A percentile compares a stretch with the other conserved stretches of the same genome.
These are phyloP conservation scores for Opisthocomus hoazin DNA, from an alignment of 2,113 vertebrate genomes.

Conservation along the genomic window DNA sequence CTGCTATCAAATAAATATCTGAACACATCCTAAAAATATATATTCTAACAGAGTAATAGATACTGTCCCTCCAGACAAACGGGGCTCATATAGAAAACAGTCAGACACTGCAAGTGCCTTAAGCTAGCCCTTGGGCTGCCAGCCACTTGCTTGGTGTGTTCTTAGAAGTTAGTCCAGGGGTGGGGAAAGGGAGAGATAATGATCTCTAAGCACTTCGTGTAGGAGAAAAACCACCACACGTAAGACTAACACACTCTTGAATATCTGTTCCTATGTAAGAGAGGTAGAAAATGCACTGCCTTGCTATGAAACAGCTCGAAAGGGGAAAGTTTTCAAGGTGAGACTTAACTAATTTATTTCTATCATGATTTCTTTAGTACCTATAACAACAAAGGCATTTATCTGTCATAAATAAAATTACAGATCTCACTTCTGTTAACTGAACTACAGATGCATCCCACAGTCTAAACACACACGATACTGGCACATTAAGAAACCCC, in stretches of 20 bases:
- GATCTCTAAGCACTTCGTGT: not conserved
- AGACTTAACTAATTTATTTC: not conserved
- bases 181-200: not conserved
- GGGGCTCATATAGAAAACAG: not conserved
- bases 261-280: fast-evolving
- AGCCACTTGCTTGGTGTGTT: not conserved
- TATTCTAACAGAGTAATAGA: not conserved
- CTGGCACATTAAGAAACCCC: fast-evolving
- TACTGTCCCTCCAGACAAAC: not conserved
- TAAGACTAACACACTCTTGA: not conserved
- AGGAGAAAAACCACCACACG: not conserved
- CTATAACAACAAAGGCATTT: not conserved
- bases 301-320: not conserved
- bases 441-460: not conserved
- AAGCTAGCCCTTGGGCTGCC: not conserved
- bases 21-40: not conserved
- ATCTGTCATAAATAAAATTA: fast-evolving
- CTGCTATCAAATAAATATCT: not conserved
- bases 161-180: not conserved
- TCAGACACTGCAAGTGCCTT: not conserved
- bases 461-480: not conserved
- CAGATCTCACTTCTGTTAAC: not conserved
- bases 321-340: not conserved
- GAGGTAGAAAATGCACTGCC: not conserved
- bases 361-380: not conserved